Evolutionary conservation across 2,113 vertebrate species (phyloP), one percentile per base, ranked within the genome.

Genomic region (Epinephelus cyanopodus): DNA sequence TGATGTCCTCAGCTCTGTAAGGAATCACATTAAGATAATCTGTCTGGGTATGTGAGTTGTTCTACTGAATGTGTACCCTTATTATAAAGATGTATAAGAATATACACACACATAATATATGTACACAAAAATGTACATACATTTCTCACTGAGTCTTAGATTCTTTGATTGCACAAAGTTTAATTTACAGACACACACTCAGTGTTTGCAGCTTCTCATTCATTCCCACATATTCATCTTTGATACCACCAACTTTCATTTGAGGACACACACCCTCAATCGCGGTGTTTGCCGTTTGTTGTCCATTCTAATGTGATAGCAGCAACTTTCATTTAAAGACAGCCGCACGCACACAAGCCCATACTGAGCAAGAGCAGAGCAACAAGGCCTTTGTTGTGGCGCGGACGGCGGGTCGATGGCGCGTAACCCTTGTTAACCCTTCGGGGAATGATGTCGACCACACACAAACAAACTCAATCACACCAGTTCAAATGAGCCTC

Each of bases 401-500:
- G 79, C n/a, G 75, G 88, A 83, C 72, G 81, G 72, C 56, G 78
- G 90, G 94, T 92, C 92, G 87, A 90, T 93, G 93, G 90, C 79
- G 87, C 90, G 79, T 95, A 90, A 95, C 95, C 95, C 92, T 92
- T 94, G 92, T 95, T 95, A 96, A 95, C 95, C 95, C 92, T 87
- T 93, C 66, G 62, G 87, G 91, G 94, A 95, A 94, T 94, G 92
- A 94, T 95, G 94, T 95, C 87, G 90, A 79, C 87, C 93, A 85
- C 91, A 96, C 94, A 96, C 94, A 95, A 95, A 95, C 93, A 95
- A 95, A 95, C 95, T 93, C 93, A 91, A 95, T 95, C 94, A 95
- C 92, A 89, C 88, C 91, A 92, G 92, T 93, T 95, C 92, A 95
- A 94, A 95, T 94, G 91, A 94, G 93, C 92, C 86, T 78, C 76